A percentile compares a stretch with the other conserved stretches of the same genome.
Conservation (phyloP, 2,888 invertebrate genomes). For the Nipponacmea schrenckii region DNA sequence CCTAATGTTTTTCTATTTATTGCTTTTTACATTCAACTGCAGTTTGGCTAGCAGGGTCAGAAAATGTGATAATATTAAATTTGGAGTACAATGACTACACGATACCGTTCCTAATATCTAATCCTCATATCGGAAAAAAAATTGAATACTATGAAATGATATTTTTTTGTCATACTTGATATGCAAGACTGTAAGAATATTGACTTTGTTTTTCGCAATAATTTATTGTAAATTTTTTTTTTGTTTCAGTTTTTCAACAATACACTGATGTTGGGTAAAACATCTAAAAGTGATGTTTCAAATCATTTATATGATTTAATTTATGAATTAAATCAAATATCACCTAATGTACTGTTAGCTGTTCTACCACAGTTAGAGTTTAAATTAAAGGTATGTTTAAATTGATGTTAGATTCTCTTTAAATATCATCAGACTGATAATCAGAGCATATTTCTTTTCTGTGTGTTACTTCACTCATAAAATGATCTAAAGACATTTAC, state of each 20-base stretch:
- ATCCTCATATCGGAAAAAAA: no score
- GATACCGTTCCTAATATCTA: no score
- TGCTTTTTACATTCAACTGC: no score
- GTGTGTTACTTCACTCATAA: no score
- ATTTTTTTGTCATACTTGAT: no score
- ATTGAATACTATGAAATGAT: no score
- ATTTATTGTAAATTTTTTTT: neutral
- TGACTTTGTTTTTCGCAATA: no score
- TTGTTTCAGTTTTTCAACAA: slow-evolving; percentile 89
- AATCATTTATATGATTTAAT: slow-evolving; percentile 87
- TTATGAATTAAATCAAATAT: slow-evolving; percentile 93
- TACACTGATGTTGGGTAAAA: slow-evolving; percentile 90
- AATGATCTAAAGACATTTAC: neutral
- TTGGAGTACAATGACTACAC: no score
- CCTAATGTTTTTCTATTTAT: no score
- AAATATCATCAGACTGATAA: neutral
- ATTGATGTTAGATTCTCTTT: neutral
- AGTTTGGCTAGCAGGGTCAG: no score
- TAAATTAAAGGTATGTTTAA: slow-evolving; percentile 73
- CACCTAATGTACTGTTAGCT: slow-evolving; percentile 84
- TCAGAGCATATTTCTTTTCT: neutral
- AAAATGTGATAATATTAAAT: no score
- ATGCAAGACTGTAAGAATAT: no score
- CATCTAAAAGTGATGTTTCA: slow-evolving; percentile 69
- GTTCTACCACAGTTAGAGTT: slow-evolving; percentile 95